Base-by-base conservation (phyloP, 2,797 vertebrate genomes). In the Eleutherodactylus coqui region DNA sequence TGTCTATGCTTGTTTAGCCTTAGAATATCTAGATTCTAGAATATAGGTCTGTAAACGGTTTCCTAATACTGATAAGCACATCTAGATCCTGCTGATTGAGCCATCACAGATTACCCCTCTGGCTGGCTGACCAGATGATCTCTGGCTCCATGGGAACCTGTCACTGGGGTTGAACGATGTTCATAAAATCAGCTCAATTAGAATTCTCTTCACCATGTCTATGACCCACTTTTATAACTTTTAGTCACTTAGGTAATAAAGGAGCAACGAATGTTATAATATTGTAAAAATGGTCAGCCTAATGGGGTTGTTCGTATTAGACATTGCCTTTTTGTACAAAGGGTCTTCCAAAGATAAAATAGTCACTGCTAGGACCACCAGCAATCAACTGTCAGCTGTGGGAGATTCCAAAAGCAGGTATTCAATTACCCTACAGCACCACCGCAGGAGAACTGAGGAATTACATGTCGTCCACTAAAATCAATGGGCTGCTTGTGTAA, bases 81-180 rank as follows among this genome's bases (percentile, higher is more conserved):
- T 7, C 11, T 16, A 72, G 41, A 72, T 27, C 41, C 38, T 43
- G 38, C 38, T 27, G 5, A 73, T 45, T 43, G 43, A n/a, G 70
- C 70, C 41, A n/a, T 45, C 11, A n/a, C 41, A 45, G 41, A 27
- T 27, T 45, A 73, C 41, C 70, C 41, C 41, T 41, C 41, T 73
- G 70, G 41, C 41, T 73, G 70, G 27, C 38, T 27, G 70, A 73
- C 70, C 41, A 27, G n/a, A 73, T 16, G 70, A 73, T 27, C 41
- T 43, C 38, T 13, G 24, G 70, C 70, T 72, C 70, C 70, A 27
- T 2, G 43, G 13, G 38, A 41, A 41, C 38, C 41, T 45, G 24
- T 43, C 24, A 73, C 16, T 73, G 70, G 41, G 41, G 41, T 27
- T 73, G 11, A 21, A 69, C 21, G 19, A 69, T 69, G 34, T 1